A percentile compares a stretch with the other conserved stretches of the same genome.
Evolutionary conservation across 2,113 vertebrate species (phyloP).

Genomic region (Ovis aries): ARS-UI_Ramb_v3.0 NC_056055.1:205846501-205847000

Average conservation of each 20-base stretch:
- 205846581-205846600: not conserved
- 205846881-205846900: not conserved
- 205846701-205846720: not conserved
- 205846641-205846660: not conserved
- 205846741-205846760: not conserved
- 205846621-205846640: not conserved
- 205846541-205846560: not conserved
- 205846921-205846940: not conserved
- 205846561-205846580: not conserved
- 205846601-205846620: not conserved
- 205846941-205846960: not conserved
- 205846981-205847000: not conserved
- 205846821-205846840: not conserved
- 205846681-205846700: slow-evolving; percentile 2
- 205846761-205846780: not conserved
- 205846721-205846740: not conserved
- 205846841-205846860: not conserved
- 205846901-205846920: not conserved
- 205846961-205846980: not conserved
- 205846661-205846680: not conserved
- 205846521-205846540: not conserved
- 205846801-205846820: not conserved
- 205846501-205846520: not conserved
- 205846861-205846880: not conserved
- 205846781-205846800: not conserved